Evolutionary conservation across 2,797 vertebrate species (phyloP).

Genomic region (Agapornis canus): DNA sequence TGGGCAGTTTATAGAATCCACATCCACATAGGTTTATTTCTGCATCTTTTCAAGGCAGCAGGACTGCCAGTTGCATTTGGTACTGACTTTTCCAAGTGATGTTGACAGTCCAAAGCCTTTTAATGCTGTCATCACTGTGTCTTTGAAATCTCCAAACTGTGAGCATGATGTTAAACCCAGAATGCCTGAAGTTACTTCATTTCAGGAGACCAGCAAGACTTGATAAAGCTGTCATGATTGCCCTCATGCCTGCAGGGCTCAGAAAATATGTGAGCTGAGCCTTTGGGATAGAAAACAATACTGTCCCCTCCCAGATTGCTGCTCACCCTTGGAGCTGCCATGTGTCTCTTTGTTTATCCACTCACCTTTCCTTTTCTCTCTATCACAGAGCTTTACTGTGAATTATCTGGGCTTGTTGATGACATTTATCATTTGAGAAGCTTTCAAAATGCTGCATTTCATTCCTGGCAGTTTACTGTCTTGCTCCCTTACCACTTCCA

Average conservation of each 20-base stretch:
- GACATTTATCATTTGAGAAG: neutral
- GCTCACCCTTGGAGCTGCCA: neutral
- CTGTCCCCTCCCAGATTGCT: neutral
- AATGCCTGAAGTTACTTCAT: neutral
- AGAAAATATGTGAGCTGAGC: neutral
- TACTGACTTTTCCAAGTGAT: neutral
- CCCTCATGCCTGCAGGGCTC: neutral
- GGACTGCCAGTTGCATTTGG: neutral
- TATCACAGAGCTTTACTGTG: neutral
- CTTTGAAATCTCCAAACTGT: neutral
- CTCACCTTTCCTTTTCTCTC: neutral
- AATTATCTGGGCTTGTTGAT: neutral
- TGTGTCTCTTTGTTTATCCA: neutral
- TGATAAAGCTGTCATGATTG: slow-evolving; percentile 23
- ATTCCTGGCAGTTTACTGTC: neutral
- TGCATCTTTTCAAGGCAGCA: neutral
- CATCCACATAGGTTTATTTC: neutral
- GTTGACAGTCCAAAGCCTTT: neutral
- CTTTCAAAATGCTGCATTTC: neutral
- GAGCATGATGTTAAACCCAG: neutral
- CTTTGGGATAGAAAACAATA: neutral
- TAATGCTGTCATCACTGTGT: neutral
- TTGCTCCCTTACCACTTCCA: neutral
- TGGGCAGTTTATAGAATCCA: neutral
- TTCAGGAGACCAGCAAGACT: neutral